Percentiles rank a stretch among this genome's conserved stretches.
These are phyloP conservation scores for Euclidia mi DNA, from an alignment of 2,888 invertebrate genomes.

Conservation along the genomic window DNA sequence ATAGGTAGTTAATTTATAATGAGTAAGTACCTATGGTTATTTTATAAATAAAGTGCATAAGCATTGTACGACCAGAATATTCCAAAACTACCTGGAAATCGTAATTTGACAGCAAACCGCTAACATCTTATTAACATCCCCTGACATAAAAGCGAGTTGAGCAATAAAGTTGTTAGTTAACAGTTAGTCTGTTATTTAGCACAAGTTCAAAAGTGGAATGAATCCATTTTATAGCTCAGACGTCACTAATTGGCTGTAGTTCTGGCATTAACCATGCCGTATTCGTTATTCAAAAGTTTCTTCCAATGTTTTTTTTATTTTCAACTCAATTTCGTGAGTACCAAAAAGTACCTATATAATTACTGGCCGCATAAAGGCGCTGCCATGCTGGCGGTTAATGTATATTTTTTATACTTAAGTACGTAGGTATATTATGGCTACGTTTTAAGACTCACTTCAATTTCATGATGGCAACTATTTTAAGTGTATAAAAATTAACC, in stretches of 20 bases:
- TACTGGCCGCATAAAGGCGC: background rate
- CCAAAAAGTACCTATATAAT: conserved; percentile 5
- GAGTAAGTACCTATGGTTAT: too few relatives aligned
- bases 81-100: too few relatives aligned
- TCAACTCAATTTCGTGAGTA: background rate
- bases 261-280: conserved; percentile 7
- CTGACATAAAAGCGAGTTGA: conserved; percentile 2
- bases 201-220: conserved; percentile 11
- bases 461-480: too few relatives aligned
- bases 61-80: too few relatives aligned
- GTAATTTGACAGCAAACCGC: background rate
- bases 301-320: background rate
- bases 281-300: conserved; percentile 11
- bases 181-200: conserved; percentile 7
- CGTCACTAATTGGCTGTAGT: conserved; percentile 16
- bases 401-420: too few relatives aligned
- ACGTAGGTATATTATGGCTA: too few relatives aligned
- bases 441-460: too few relatives aligned
- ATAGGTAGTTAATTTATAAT: too few relatives aligned
- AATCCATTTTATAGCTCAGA: conserved; percentile 14
- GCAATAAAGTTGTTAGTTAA: conserved; percentile 9
- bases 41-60: too few relatives aligned
- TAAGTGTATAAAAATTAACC: too few relatives aligned
- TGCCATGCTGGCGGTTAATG: background rate
- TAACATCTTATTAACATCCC: background rate